Base-by-base conservation (phyloP, 2,113 vertebrate species). In the Oreocharis arfaki region DNA sequence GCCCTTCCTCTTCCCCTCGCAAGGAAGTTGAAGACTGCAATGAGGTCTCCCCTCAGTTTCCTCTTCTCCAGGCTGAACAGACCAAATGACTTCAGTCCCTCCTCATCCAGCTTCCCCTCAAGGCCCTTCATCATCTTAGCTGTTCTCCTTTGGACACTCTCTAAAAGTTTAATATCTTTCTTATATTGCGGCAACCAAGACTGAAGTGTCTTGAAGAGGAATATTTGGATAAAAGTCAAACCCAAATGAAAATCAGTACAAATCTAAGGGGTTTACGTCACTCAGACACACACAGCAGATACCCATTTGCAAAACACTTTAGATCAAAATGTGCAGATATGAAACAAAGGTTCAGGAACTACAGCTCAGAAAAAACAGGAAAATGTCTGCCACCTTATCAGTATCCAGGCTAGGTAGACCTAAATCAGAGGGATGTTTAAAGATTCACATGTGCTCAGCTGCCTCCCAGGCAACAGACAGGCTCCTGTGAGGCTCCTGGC, bases 101-200 rank as follows among this genome's bases (percentile, higher is more conserved):
- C 2, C 0, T 46, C 33, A 60, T 28, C 1, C 13, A 5, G 33
- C 5, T 52, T 86, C 37, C 33, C 63, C 42, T 69, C 27, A 68
- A 77, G 46, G 27, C 15, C 46, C 5, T 4, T 52, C 22, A 60
- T 6, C 18, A 16, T 11, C 12, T 15, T 53, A 23, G 39, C 10
- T 68, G 18, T 1, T 52, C 15, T 59, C 32, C 44, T 69, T 20
- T 39, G 33, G 46, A 60, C 0, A 0, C 14, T 60, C 39, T 59
- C 22, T 60, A 60, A 60, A 6, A 69, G 39, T 60, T 77, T 23
- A 68, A 7, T 19, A 60, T 33, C 11, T 33, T 52, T 59, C 26
- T 52, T 44, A 44, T 39, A 37, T 52, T 33, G 39, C 5, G 3
- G 12, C 39, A 63, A 53, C 63, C 73, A 39, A 52, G 64, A 69